Percentiles rank a stretch among this genome's conserved stretches.
phyloP scores from a whole-genome alignment of 2,797 vertebrate species.

The Muraenolepis orangiensis region DNA sequence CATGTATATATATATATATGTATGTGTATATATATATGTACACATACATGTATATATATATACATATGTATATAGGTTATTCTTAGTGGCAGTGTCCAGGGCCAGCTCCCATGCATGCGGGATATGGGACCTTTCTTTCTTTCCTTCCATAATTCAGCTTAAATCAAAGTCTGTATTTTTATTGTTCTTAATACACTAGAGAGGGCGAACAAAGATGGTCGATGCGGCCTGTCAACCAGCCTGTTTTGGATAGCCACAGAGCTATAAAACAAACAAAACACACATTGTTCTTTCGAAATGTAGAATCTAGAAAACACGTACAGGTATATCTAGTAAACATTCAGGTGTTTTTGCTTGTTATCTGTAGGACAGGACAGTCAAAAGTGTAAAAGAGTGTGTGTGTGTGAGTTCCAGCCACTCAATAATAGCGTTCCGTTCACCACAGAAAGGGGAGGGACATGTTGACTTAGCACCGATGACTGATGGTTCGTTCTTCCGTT shows the following conservation, averaged over 20 bases:
- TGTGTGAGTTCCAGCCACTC: constrained; percentile 1
- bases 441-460: constrained; percentile 11
- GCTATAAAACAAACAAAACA: constrained; percentile 55
- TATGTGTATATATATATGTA: no score
- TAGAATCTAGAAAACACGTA: constrained; percentile 46
- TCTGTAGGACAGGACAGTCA: not conserved
- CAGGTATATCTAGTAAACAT: constrained; percentile 50
- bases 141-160: not conserved
- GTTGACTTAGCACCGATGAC: constrained; percentile 61
- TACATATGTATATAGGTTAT: no score
- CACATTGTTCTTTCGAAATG: constrained; percentile 29
- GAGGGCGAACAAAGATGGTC: not conserved
- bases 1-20: no score
- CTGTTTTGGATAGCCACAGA: constrained; percentile 28
- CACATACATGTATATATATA: no score
- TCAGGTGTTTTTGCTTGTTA: constrained; percentile 17
- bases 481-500: no score
- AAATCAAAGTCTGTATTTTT: not conserved
- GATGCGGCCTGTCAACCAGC: not conserved
- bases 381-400: not conserved
- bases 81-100: no score
- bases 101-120: no score
- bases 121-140: no score
- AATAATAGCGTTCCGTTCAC: not conserved
- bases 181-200: not conserved